Evolutionary conservation across 2,113 vertebrate genomes (phyloP).

Genomic region (Micronisus gabar): DNA sequence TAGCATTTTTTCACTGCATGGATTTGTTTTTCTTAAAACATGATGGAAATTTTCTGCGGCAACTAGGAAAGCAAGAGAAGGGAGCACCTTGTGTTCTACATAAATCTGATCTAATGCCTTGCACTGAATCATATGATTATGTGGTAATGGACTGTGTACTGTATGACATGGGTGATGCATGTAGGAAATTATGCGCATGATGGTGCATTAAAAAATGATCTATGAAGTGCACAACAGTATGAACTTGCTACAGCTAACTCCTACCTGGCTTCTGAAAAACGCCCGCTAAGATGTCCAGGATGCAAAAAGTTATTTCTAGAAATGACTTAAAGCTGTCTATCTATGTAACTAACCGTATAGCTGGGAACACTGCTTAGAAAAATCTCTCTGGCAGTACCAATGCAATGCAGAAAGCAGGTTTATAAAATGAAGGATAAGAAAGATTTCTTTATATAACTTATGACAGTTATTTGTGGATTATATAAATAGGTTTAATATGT

Average conservation of each 20-base stretch:
- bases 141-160: background rate
- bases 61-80: background rate
- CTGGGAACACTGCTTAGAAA: background rate
- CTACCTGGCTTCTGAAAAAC: background rate
- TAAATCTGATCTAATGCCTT: background rate
- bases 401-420: background rate
- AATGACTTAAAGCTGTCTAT: background rate
- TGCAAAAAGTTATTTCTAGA: background rate
- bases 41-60: background rate
- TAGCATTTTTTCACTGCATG: background rate
- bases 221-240: background rate
- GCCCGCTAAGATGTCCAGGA: background rate
- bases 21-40: background rate
- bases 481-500: background rate
- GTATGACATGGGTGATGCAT: background rate
- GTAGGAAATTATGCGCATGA: conserved; percentile 40
- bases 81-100: background rate
- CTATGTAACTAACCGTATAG: background rate
- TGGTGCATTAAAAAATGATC: background rate
- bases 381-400: background rate
- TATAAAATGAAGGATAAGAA: background rate
- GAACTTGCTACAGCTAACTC: conserved; percentile 37
- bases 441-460: background rate
- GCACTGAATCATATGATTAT: background rate
- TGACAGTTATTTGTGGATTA: background rate